These are phyloP conservation scores for Nicator chloris DNA, from an alignment of 2,113 vertebrate genomes.

Conservation along the genomic window DNA sequence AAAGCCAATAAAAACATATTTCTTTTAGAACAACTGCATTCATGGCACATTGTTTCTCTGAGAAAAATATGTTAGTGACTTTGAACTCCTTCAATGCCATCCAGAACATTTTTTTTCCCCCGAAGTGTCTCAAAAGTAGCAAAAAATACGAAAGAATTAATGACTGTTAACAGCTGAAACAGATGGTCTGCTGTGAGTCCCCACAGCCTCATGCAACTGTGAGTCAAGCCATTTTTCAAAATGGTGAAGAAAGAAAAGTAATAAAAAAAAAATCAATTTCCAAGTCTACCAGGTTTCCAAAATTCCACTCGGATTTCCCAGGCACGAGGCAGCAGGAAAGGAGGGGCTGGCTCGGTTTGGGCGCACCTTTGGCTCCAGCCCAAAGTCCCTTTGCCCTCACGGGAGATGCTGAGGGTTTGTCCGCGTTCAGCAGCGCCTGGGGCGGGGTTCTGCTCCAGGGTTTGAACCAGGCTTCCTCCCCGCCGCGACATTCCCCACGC, in stretches of 20 bases:
- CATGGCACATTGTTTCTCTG: neutral
- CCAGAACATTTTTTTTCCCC: neutral
- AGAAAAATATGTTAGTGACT: neutral
- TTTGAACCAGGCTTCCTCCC: neutral
- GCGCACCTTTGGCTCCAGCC: neutral
- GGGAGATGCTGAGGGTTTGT: neutral
- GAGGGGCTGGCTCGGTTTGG: neutral
- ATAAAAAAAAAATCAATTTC: neutral
- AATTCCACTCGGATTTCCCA: neutral
- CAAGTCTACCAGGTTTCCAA: neutral
- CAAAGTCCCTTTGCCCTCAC: neutral
- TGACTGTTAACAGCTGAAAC: conserved; percentile 57
- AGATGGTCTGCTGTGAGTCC: conserved; percentile 58
- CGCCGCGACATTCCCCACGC: neutral
- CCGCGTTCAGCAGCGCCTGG: neutral
- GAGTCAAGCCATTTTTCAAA: conserved; percentile 53
- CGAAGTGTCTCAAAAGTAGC: conserved; percentile 28
- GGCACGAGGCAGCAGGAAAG: neutral
- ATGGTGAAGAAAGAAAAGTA: neutral
- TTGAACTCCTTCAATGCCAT: conserved; percentile 23
- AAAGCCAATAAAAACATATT: neutral
- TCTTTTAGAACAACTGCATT: neutral
- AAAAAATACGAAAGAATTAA: conserved; percentile 33
- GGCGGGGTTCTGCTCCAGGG: neutral
- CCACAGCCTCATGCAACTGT: conserved; percentile 52